Conservation (phyloP, 53 echinoderm and acorn worm genomes). For the Luidia sarsii region DNA sequence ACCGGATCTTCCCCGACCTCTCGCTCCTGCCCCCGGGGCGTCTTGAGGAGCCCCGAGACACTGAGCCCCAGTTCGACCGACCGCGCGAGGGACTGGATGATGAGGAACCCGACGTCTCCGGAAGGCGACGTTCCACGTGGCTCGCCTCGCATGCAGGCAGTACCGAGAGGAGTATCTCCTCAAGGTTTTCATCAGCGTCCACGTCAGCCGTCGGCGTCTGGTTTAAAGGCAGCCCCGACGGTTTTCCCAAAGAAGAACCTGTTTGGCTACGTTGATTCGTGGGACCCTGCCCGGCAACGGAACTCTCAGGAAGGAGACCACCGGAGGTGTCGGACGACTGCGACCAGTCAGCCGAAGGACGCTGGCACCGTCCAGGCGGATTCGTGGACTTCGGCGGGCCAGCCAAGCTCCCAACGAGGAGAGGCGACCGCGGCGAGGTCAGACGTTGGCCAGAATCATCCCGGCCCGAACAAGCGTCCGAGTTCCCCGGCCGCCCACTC, state of each 20-base stretch:
- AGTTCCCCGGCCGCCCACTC: too few relatives aligned
- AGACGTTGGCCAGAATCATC: too few relatives aligned
- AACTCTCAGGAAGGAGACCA: neutral
- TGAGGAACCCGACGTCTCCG: conserved; percentile 34
- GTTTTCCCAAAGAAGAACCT: conserved; percentile 21
- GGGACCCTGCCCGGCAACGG: too few relatives aligned
- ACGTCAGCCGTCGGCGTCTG: neutral
- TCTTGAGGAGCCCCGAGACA: neutral
- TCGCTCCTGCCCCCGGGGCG: conserved; percentile 61
- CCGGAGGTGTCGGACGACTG: neutral
- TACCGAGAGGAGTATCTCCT: neutral
- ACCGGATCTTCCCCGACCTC: conserved; percentile 56
- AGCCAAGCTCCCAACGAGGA: too few relatives aligned
- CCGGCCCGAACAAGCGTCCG: too few relatives aligned
- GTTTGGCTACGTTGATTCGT: neutral
- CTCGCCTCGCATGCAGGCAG: conserved; percentile 37
- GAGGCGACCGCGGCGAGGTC: too few relatives aligned
- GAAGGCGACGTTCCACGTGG: conserved; percentile 12
- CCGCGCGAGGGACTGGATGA: neutral
- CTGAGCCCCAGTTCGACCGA: neutral
- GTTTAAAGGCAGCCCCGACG: neutral
- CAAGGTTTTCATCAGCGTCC: neutral
- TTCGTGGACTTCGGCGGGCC: neutral
- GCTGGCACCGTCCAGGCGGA: neutral
- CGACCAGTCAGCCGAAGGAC: neutral